Percentiles rank a stretch among this genome's conserved stretches.
Conservation (phyloP, 2,888 invertebrate species). For the Carpatolechia fugitivella region DNA sequence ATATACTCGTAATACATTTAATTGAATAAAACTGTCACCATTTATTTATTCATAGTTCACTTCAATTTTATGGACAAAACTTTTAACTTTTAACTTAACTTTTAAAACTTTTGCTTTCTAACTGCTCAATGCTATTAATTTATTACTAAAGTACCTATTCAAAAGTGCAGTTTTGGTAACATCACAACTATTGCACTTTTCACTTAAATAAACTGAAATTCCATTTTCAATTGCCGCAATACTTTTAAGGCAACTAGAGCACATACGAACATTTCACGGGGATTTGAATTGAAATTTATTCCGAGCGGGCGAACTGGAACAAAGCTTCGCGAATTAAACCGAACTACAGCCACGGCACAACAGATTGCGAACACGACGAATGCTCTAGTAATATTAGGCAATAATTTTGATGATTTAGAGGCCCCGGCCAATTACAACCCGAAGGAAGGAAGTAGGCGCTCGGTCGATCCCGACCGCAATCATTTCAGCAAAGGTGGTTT, state of each 20-base stretch:
- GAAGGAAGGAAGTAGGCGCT: conserved; percentile 71
- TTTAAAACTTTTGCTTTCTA: no score
- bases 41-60: no score
- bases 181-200: no score
- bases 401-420: conserved; percentile 76
- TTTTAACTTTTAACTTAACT: no score
- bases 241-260: conserved; percentile 25
- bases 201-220: neutral
- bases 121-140: no score
- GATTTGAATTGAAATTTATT: conserved; percentile 53
- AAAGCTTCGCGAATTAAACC: conserved; percentile 59
- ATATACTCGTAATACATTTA: no score
- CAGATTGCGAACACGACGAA: conserved; percentile 54
- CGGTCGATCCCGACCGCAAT: conserved; percentile 69
- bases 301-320: conserved; percentile 45
- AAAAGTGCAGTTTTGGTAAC: no score
- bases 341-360: conserved; percentile 42
- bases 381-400: conserved; percentile 65
- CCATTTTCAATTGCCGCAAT: conserved; percentile 24
- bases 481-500: conserved; percentile 57
- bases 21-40: no score
- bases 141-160: no score
- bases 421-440: conserved; percentile 72
- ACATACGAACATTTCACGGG: conserved; percentile 40
- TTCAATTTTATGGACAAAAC: no score